Conservation (phyloP, 2,888 invertebrate species). For the Empis stercorea region DNA sequence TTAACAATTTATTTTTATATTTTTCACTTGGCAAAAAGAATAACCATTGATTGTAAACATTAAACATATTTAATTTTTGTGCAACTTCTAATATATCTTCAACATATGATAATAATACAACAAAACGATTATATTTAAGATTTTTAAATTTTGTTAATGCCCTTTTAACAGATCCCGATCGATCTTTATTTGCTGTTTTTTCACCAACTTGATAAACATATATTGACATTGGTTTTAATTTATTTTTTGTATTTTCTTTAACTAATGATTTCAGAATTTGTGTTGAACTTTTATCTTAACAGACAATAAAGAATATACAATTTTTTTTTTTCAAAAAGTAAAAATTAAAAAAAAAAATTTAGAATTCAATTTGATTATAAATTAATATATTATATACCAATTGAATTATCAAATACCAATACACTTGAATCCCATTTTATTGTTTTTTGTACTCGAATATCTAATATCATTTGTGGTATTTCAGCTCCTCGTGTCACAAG, state of each 20-base stretch:
- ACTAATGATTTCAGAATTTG: slow-evolving; percentile 27
- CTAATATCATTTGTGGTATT: slow-evolving; percentile 62
- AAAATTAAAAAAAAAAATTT: no score
- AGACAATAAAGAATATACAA: no score
- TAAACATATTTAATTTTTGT: slow-evolving; percentile 49
- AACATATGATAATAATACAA: slow-evolving; percentile 27
- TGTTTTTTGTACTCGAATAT: slow-evolving; percentile 50
- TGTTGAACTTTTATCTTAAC: slow-evolving; percentile 5
- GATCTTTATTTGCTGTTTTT: slow-evolving; percentile 22
- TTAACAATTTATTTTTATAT: slow-evolving; percentile 37
- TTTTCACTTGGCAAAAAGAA: slow-evolving; percentile 48
- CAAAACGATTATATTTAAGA: slow-evolving; percentile 23
- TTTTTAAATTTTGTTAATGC: slow-evolving; percentile 21
- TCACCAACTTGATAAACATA: slow-evolving; percentile 29
- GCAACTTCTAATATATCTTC: slow-evolving; percentile 56
- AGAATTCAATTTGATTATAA: no score
- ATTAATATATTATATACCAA: slow-evolving; percentile 48
- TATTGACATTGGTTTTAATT: slow-evolving; percentile 27
- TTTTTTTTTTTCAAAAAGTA: no score
- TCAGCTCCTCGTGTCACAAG: slow-evolving; percentile 56
- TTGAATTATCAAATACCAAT: slow-evolving; percentile 57
- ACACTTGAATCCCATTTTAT: slow-evolving; percentile 61
- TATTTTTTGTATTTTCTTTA: slow-evolving; percentile 26
- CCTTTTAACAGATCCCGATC: slow-evolving; percentile 20
- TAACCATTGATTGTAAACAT: slow-evolving; percentile 69